Base-by-base conservation (phyloP, 1,140 invertebrate genomes). In the Cepaea nemoralis region DNA sequence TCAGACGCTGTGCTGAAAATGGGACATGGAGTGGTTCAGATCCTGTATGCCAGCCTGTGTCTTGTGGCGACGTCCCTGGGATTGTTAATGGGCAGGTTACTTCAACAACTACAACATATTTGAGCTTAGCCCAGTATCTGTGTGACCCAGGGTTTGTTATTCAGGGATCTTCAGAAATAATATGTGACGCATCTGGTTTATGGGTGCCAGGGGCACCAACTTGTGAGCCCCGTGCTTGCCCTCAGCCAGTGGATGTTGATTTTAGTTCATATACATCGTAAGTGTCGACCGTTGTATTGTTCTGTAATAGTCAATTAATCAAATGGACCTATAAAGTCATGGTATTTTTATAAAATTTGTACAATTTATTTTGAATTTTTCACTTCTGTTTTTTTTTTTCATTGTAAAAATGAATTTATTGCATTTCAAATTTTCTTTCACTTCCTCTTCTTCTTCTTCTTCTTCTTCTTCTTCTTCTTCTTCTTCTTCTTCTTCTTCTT, bases 1-100 rank as follows among this genome's bases (percentile, higher is more conserved):
- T 95, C 80, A 92, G 96, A 86, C 89, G 95, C 48, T 98, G 97
- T 89, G 93, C 96, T 22, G 96, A 97, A 88, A 96, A 97, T 90
- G 96, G 95, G 22, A 95, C 95, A 0, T 97, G 96, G 96, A 96
- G 95, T 82, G 95, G 95, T 16, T 94, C 94, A 71, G 91, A 94
- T 12, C 96, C 97, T 0, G 89, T 92, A 14, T 98, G 97, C 89
- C 93, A 94, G 93, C 87, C 92, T 82, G 19, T 88, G 12, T 85
- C 83, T 33, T 90, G 89, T 82, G 86, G 87, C 0, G 80, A 76
- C 45, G 84, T 86, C 24, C 55, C 83, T 8, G 22, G 35, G 24
- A 81, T 88, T 66, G 82, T 82, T 12, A 84, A 89, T 82, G 88
- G 87, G 0, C 35, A 63, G 50, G 81, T 85, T 31, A 22, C 31